Evolutionary conservation across 2,888 invertebrate genomes (phyloP), one percentile per base, ranked within the genome.

Genomic region (Tetheella fluctuosa): DNA sequence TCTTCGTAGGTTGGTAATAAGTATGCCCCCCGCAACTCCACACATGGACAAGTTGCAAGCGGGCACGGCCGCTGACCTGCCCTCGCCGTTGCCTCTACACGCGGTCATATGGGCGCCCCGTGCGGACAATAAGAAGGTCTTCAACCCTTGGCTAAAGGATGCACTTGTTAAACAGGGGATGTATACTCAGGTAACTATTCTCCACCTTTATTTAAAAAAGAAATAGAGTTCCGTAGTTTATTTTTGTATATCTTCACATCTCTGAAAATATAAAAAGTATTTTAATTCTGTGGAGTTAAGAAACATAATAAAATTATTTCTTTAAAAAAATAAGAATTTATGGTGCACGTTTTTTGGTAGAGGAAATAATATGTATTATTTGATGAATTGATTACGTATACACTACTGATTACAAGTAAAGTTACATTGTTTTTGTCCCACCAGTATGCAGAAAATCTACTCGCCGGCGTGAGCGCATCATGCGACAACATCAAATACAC

Each of bases 101-200:
- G 97, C 98, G 0, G 90, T 98, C 8, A 93, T 98, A 12, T 98
- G 98, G 98, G 97, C 97, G 6, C 97, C 98, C 6, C 94, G 98
- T 54, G 96, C 97, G 0, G 95, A 96, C 39, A 96, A 97, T 83
- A 94, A 94, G 65, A 97, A 97, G 86, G 95, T 96, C 6, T 97
- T 97, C 86, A 95, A 96, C 73, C 96, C 97, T 52, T 98, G 98
- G 97, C 95, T 98, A 76, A 98, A 98, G 81, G 98, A 98, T 81
- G 97, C 97, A 60, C 94, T 98, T 1, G 97, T 97, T 7, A 97
- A 97, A 78, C 98, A 98, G 91, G 97, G 97, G 64, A 96, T 97
- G 95, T 97, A 97, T 73, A 97, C 97, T 0, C 97, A 97, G 90
- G 93, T 34, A 34, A 34, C 34, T 13, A 34, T 34, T 2, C 13